Percentiles rank a stretch among this genome's conserved stretches.
Evolutionary conservation across 2,888 invertebrate genomes (phyloP).

Genomic region (Eumacrocentrus americanus): DNA sequence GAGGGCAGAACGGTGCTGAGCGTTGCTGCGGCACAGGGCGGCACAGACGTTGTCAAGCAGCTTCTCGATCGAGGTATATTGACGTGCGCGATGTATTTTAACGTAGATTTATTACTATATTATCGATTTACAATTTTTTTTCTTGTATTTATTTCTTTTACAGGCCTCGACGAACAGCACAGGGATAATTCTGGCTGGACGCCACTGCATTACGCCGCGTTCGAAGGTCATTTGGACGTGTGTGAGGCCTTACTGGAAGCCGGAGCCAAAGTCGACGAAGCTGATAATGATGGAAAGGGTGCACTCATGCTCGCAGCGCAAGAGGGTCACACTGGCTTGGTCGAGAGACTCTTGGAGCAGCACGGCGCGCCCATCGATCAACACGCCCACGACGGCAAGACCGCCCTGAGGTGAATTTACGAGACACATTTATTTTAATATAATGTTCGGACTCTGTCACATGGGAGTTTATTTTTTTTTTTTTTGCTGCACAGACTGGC

Average conservation of each 20-base stretch:
- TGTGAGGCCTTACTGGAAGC: slow-evolving; percentile 83
- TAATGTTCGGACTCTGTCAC: not conserved
- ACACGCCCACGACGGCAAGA: slow-evolving; percentile 88
- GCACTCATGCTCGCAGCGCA: slow-evolving; percentile 88
- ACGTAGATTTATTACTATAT: too few species aligned
- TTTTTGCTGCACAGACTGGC: slow-evolving; percentile 67
- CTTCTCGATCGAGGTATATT: slow-evolving; percentile 78
- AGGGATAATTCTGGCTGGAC: slow-evolving; percentile 97
- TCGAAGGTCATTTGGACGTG: slow-evolving; percentile 88
- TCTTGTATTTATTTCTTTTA: slow-evolving; percentile 7
- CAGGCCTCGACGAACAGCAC: slow-evolving; percentile 81
- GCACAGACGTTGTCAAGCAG: slow-evolving; percentile 87
- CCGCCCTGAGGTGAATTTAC: slow-evolving; percentile 72
- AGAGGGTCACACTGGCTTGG: slow-evolving; percentile 78
- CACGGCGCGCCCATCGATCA: slow-evolving; percentile 83
- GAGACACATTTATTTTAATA: slow-evolving; percentile 1
- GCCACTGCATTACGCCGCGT: slow-evolving; percentile 93
- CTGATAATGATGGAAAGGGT: slow-evolving; percentile 90
- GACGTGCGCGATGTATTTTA: too few species aligned
- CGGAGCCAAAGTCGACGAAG: slow-evolving; percentile 86
- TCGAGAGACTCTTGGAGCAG: slow-evolving; percentile 73
- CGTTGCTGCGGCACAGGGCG: slow-evolving; percentile 85
- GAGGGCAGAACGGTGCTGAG: slow-evolving; percentile 91
- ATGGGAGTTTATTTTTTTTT: slow-evolving; percentile 1
- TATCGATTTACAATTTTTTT: not conserved